Percentiles rank a stretch among this genome's conserved stretches.
phyloP scores from a whole-genome alignment of 2,113 vertebrate species.

The Oceanites oceanicus region DNA sequence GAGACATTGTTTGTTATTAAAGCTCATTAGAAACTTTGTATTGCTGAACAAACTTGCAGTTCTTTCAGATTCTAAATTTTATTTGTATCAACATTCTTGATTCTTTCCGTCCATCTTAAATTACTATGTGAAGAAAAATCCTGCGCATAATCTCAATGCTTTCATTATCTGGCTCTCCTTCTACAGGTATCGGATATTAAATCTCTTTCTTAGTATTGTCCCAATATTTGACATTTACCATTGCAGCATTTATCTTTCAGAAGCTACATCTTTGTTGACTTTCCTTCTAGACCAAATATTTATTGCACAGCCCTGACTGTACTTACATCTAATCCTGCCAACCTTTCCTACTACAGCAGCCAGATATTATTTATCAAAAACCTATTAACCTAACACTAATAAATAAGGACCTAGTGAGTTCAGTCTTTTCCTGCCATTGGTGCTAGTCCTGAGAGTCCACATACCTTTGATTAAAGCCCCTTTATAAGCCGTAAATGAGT shows the following conservation, averaged over 20 bases:
- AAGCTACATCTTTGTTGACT: conserved; percentile 59
- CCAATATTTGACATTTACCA: conserved; percentile 44
- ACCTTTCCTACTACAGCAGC: background rate
- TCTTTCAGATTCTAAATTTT: background rate
- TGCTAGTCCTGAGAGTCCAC: background rate
- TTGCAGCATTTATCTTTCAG: conserved; percentile 20
- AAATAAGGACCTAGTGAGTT: background rate
- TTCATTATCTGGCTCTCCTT: background rate
- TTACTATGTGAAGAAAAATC: background rate
- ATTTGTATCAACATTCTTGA: background rate
- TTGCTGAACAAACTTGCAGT: background rate
- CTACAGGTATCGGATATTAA: conserved; percentile 9
- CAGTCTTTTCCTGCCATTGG: background rate
- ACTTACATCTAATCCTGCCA: background rate
- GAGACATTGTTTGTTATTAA: background rate
- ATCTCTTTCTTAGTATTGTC: conserved; percentile 19
- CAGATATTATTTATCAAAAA: conserved; percentile 48
- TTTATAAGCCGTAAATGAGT: conserved; percentile 1
- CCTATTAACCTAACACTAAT: background rate
- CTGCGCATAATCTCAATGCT: background rate
- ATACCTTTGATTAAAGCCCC: background rate
- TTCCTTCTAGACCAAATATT: conserved; percentile 62
- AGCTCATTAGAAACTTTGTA: background rate
- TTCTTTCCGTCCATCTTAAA: background rate
- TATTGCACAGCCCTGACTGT: conserved; percentile 10